phyloP scores from a whole-genome alignment of 2,113 vertebrate genomes.

The Tursiops truncatus region DNA sequence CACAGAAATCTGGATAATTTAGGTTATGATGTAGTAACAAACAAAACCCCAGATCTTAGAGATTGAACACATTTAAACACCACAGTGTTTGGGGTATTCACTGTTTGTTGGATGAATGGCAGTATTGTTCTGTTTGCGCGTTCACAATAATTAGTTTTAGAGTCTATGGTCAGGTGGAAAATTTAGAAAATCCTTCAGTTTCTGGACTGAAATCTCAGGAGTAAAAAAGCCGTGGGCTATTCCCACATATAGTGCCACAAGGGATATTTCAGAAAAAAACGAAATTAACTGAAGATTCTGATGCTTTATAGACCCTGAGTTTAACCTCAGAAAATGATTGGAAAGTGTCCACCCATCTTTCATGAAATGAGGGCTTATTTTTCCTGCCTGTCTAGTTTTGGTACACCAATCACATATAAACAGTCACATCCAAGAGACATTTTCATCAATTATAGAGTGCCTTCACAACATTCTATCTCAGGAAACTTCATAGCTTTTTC shows the following conservation, averaged over 20 bases:
- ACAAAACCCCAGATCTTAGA: background rate
- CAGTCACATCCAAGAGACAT: constrained; percentile 53
- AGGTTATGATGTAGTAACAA: background rate
- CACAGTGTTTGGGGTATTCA: background rate
- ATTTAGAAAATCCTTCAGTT: background rate
- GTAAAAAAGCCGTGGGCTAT: background rate
- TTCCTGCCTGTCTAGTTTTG: constrained; percentile 48
- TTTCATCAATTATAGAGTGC: constrained; percentile 61
- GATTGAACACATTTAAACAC: background rate
- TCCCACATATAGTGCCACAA: background rate
- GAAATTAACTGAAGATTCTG: constrained; percentile 23
- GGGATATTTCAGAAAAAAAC: background rate
- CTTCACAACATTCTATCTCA: constrained; percentile 18
- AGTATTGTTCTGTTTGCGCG: background rate
- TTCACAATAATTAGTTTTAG: background rate
- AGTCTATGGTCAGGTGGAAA: background rate
- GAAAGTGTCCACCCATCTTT: constrained; percentile 60
- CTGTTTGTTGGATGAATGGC: background rate
- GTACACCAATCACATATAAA: constrained; percentile 43
- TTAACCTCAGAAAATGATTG: constrained; percentile 65
- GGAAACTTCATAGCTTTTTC: constrained; percentile 4
- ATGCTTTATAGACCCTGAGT: background rate
- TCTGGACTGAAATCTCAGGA: background rate
- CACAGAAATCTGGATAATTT: background rate
- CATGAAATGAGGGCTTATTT: constrained; percentile 64